phyloP scores from a whole-genome alignment of 1,140 invertebrate genomes.

The Catajapyx aquilonaris region DNA sequence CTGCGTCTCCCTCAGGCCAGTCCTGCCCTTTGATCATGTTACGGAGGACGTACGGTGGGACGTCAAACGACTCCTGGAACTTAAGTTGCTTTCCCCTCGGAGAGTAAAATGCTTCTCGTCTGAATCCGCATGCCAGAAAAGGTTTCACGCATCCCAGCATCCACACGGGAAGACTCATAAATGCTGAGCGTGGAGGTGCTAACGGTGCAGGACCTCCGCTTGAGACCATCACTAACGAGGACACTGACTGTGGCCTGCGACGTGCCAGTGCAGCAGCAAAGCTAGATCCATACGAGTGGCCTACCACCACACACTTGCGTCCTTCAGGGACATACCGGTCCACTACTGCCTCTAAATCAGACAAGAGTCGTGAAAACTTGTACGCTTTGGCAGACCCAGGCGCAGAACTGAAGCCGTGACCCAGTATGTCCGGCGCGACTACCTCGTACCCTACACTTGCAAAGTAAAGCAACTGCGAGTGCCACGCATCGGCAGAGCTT shows the following conservation, averaged over 20 bases:
- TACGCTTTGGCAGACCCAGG: constrained; percentile 34
- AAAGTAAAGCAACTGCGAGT: constrained; percentile 37
- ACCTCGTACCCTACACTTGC: constrained; percentile 37
- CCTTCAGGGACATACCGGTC: constrained; percentile 30
- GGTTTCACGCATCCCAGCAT: constrained; percentile 21
- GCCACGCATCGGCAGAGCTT: constrained; percentile 43
- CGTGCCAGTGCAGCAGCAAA: constrained; percentile 41
- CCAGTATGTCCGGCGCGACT: constrained; percentile 44
- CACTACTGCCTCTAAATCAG: constrained; percentile 36
- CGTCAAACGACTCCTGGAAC: constrained; percentile 27
- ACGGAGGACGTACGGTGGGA: constrained; percentile 36
- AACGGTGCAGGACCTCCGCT: constrained; percentile 48
- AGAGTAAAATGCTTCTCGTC: constrained; percentile 23
- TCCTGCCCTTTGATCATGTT: constrained; percentile 33
- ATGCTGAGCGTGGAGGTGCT: constrained; percentile 30
- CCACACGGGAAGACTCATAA: constrained; percentile 19
- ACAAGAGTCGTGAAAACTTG: constrained; percentile 36
- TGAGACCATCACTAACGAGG: constrained; percentile 41
- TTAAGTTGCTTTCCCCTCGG: constrained; percentile 31
- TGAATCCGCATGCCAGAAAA: constrained; percentile 21
- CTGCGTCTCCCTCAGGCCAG: constrained; percentile 46
- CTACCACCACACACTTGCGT: constrained; percentile 27
- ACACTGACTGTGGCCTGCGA: constrained; percentile 33
- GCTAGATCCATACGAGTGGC: constrained; percentile 42
- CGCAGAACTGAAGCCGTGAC: constrained; percentile 44